A percentile compares a stretch with the other conserved stretches of the same genome.
Evolutionary conservation across 1,140 invertebrate genomes (phyloP).

Genomic region (Plectrocnemia conspersa): DNA sequence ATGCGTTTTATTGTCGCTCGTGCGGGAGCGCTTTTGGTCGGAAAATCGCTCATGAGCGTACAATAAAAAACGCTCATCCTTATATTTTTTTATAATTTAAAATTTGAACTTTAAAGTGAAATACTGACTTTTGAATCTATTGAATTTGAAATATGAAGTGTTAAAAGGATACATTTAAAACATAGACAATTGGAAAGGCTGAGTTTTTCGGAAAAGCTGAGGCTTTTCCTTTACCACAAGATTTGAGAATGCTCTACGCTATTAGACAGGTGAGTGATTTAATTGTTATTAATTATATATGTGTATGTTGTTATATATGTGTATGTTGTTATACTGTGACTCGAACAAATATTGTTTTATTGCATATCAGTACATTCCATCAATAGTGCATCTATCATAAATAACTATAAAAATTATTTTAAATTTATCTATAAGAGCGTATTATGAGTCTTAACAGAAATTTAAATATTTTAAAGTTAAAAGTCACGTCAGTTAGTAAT

Average conservation of each 20-base stretch:
- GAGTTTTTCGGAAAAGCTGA: constrained; percentile 6
- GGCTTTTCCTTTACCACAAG: neutral
- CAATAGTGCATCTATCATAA: neutral
- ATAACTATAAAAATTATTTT: neutral
- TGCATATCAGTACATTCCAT: neutral
- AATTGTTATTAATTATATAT: neutral
- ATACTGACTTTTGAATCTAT: no score
- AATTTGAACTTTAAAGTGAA: no score
- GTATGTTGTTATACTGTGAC: no score
- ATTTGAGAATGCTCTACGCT: constrained; percentile 43
- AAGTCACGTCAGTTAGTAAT: no score
- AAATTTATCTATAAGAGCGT: neutral
- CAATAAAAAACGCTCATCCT: no score
- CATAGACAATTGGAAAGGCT: constrained; percentile 1
- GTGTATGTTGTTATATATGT: neutral
- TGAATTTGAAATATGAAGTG: neutral
- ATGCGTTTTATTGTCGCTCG: no score
- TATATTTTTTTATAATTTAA: no score
- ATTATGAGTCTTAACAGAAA: no score
- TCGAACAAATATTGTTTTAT: neutral
- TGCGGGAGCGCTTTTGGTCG: no score
- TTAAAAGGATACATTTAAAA: no score
- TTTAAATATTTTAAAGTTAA: no score
- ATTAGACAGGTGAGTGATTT: constrained; percentile 45
- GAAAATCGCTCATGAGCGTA: no score